Percentiles rank a stretch among this genome's conserved stretches.
These are phyloP conservation scores for Sakesphorus luctuosus DNA, from an alignment of 2,113 vertebrate genomes.

Conservation along the genomic window DNA sequence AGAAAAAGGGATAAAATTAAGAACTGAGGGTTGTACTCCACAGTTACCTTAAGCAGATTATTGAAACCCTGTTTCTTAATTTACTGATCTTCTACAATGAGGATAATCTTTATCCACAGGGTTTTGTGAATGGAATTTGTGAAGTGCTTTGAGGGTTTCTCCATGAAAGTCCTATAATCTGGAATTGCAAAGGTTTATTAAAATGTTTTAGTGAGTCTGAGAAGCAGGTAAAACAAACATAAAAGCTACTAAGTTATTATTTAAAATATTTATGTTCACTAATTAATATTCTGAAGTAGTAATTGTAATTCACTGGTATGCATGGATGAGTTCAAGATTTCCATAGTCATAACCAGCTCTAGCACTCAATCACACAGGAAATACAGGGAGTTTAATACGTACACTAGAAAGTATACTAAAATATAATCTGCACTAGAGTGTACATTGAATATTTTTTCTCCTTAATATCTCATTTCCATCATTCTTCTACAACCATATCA, in stretches of 20 bases:
- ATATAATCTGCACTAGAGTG: neutral
- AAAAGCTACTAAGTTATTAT: neutral
- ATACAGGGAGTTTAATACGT: neutral
- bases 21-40: neutral
- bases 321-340: neutral
- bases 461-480: neutral
- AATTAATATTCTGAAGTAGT: neutral
- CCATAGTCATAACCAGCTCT: neutral
- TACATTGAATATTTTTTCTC: neutral
- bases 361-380: neutral
- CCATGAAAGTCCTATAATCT: constrained; percentile 14
- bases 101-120: constrained; percentile 46
- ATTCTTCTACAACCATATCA: neutral
- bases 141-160: constrained; percentile 21
- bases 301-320: neutral
- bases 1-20: constrained; percentile 14
- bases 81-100: constrained; percentile 31
- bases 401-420: neutral
- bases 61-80: constrained; percentile 29
- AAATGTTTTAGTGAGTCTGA: constrained; percentile 5
- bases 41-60: constrained; percentile 32
- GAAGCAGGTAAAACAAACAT: constrained; percentile 10
- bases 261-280: neutral
- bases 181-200: constrained; percentile 35
- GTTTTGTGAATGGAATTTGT: constrained; percentile 59